These are phyloP conservation scores for Drosophila borborema DNA, from an alignment of 2,888 invertebrate genomes.

Conservation along the genomic window DNA sequence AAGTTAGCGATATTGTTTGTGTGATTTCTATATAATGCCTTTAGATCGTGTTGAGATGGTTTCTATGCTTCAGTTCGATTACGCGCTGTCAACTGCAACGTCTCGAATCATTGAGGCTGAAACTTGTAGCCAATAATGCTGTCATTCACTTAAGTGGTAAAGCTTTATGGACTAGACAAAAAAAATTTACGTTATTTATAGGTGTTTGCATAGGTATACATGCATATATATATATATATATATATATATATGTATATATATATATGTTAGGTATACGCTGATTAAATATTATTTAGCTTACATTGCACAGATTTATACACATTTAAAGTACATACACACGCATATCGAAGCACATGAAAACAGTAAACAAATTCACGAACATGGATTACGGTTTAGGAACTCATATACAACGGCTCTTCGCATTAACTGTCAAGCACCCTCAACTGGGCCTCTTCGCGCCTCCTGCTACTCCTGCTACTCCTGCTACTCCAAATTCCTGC, in stretches of 20 bases:
- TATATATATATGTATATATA: slow-evolving; percentile 9
- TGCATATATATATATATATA: slow-evolving; percentile 21
- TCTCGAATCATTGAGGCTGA: slow-evolving; percentile 10
- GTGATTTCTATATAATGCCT: slow-evolving; percentile 3
- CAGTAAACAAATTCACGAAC: slow-evolving; percentile 80
- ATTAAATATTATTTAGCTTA: slow-evolving; percentile 61
- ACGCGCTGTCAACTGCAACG: neutral
- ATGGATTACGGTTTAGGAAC: slow-evolving; percentile 79
- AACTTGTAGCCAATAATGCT: slow-evolving; percentile 36
- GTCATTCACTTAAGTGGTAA: slow-evolving; percentile 47
- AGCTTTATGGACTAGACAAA: slow-evolving; percentile 62
- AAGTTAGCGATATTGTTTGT: slow-evolving; percentile 18
- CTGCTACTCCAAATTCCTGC: slow-evolving; percentile 3
- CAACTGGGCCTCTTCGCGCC: neutral
- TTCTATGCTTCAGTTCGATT: neutral
- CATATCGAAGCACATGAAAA: slow-evolving; percentile 78
- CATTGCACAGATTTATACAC: slow-evolving; percentile 77
- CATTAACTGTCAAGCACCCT: neutral
- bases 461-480: neutral
- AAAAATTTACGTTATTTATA: slow-evolving; percentile 64
- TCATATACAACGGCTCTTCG: slow-evolving; percentile 76
- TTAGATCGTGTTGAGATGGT: slow-evolving; percentile 7
- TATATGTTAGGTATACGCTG: slow-evolving; percentile 33
- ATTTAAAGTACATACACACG: slow-evolving; percentile 75
- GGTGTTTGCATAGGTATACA: slow-evolving; percentile 44